phyloP scores from a whole-genome alignment of 2,113 vertebrate species.

The Charadrius vociferus region DNA sequence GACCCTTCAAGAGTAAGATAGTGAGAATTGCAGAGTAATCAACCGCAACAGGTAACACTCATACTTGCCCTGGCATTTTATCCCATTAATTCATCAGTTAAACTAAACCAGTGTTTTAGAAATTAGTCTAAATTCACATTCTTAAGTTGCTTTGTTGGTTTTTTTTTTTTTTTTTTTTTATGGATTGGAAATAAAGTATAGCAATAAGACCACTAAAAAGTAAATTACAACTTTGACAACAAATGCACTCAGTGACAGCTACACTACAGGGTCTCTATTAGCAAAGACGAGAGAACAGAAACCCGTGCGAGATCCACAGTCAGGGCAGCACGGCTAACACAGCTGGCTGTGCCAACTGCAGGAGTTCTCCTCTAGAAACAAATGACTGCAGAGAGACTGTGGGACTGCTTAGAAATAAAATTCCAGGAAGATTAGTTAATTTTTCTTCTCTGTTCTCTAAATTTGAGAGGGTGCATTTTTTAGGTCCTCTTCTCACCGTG shows the following conservation, averaged over 20 bases:
- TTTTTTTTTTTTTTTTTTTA: not conserved
- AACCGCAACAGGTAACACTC: not conserved
- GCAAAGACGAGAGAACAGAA: not conserved
- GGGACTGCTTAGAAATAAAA: not conserved
- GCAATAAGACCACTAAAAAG: not conserved
- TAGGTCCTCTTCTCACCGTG: not conserved
- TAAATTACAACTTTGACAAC: not conserved
- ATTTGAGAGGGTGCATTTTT: not conserved
- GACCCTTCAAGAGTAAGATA: not conserved
- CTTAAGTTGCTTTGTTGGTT: not conserved
- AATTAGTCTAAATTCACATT: not conserved
- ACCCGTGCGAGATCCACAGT: fast-evolving
- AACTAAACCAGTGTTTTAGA: not conserved
- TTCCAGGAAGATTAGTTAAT: not conserved
- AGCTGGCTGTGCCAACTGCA: not conserved
- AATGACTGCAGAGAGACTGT: not conserved
- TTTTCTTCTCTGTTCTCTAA: not conserved
- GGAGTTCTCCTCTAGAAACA: not conserved
- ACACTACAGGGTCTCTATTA: not conserved
- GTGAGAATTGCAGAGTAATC: not conserved
- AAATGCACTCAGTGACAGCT: not conserved
- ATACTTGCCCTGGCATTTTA: not conserved
- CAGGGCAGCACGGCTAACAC: not conserved
- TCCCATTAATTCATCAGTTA: not conserved
- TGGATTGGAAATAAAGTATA: not conserved